Conservation (phyloP, 2,797 vertebrate species). For the Pteronotus mesoamericanus region DNA sequence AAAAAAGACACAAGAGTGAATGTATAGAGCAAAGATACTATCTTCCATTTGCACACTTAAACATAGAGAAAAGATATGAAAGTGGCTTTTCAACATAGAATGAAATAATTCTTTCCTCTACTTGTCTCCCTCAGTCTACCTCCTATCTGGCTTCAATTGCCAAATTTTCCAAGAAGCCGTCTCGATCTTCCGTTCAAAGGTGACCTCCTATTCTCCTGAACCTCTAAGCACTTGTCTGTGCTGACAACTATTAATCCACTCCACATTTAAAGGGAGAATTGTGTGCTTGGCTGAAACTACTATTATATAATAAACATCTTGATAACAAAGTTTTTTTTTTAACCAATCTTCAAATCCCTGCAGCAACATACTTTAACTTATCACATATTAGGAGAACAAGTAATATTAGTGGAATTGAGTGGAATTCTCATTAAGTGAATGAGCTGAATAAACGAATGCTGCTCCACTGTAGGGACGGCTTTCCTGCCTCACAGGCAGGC, state of each 20-base stretch:
- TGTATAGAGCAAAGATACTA: not conserved
- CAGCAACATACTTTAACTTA: not conserved
- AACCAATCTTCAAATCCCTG: not conserved
- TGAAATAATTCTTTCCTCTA: not conserved
- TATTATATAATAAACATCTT: not conserved
- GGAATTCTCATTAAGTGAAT: slow-evolving; percentile 12
- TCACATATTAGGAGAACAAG: not conserved
- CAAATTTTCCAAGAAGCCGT: not conserved
- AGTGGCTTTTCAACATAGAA: not conserved
- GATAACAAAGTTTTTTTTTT: not conserved
- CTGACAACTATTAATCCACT: not conserved
- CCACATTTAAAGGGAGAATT: not conserved
- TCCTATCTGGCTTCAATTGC: not conserved
- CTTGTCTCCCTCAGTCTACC: not conserved
- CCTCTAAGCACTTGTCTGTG: not conserved
- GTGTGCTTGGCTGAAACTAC: not conserved
- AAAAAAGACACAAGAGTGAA: not conserved
- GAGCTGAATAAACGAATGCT: not conserved
- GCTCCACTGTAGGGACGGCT: not conserved
- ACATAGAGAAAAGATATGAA: not conserved
- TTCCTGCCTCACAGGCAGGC: not conserved
- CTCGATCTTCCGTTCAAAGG: not conserved
- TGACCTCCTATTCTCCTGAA: not conserved
- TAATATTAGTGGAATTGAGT: not conserved
- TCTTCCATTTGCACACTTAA: not conserved